phyloP scores from a whole-genome alignment of 2,888 invertebrate species.

The Xylocampa areola region DNA sequence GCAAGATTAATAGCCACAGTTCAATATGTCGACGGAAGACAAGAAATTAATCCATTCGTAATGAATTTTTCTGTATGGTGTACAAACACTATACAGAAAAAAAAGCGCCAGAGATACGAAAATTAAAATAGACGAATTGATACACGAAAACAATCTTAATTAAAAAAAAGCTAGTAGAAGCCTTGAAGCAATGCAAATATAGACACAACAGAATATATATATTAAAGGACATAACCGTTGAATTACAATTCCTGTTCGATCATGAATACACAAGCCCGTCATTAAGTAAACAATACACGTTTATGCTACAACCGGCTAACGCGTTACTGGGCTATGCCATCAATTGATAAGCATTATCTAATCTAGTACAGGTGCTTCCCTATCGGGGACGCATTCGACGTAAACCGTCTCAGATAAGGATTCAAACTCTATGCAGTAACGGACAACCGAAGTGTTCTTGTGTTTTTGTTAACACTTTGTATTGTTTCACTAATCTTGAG shows the following conservation, averaged over 20 bases:
- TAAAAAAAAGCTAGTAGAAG: not conserved
- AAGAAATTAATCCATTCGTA: not conserved
- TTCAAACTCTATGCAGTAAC: slow-evolving; percentile 48
- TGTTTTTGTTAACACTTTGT: slow-evolving; percentile 49
- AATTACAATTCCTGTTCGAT: slow-evolving; percentile 43
- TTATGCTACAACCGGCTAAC: slow-evolving; percentile 56
- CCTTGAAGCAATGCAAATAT: not conserved
- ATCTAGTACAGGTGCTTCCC: slow-evolving; percentile 74
- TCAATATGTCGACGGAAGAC: not conserved
- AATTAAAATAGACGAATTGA: not conserved
- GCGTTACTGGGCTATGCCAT: slow-evolving; percentile 74
- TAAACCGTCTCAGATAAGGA: slow-evolving; percentile 45
- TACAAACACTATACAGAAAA: not conserved
- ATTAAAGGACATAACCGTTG: slow-evolving; percentile 22
- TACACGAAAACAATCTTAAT: slow-evolving; percentile 1
- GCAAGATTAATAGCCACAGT: too few relatives aligned
- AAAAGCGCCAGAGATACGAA: not conserved
- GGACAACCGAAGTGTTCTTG: slow-evolving; percentile 27
- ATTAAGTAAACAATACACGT: slow-evolving; percentile 52
- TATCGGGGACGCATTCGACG: slow-evolving; percentile 64
- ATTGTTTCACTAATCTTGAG: slow-evolving; percentile 25
- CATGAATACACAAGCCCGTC: slow-evolving; percentile 37
- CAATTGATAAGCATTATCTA: slow-evolving; percentile 75
- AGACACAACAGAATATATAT: slow-evolving; percentile 13
- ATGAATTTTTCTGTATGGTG: not conserved